Percentiles rank a stretch among this genome's conserved stretches.
These are phyloP conservation scores for Campodea augens DNA, from an alignment of 1,140 invertebrate species.

Conservation along the genomic window DNA sequence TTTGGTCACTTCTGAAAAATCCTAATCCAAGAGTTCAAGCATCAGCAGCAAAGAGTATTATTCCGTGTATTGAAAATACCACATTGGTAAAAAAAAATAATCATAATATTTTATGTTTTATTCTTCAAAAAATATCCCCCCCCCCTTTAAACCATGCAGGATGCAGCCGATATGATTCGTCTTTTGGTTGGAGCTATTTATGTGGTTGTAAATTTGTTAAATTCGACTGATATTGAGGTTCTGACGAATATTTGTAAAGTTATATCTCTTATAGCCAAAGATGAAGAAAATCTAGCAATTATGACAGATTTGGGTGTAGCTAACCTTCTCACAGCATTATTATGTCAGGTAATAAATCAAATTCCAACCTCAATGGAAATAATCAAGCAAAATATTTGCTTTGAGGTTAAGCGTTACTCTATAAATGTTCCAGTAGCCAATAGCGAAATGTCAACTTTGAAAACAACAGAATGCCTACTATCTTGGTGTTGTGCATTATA, in stretches of 20 bases:
- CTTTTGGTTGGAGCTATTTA: conserved; percentile 86
- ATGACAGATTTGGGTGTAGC: conserved; percentile 88
- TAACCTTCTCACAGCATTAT: conserved; percentile 46
- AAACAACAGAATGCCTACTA: too few species aligned
- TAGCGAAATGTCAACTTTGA: not conserved
- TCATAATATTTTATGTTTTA: not conserved
- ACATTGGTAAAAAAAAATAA: conserved; percentile 26
- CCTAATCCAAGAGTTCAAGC: conserved; percentile 57
- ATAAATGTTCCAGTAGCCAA: not conserved
- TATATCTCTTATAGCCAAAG: conserved; percentile 70
- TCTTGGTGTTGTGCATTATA: too few species aligned
- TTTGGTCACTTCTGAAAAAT: conserved; percentile 87
- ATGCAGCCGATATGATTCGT: conserved; percentile 77
- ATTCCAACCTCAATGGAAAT: too few species aligned
- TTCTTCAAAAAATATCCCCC: conserved; percentile 6
- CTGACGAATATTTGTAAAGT: conserved; percentile 71
- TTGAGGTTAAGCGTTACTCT: not conserved
- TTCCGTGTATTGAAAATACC: conserved; percentile 74
- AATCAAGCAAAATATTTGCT: conserved; percentile 3
- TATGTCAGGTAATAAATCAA: too few species aligned
- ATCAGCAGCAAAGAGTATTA: conserved; percentile 73
- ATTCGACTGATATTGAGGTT: conserved; percentile 57
- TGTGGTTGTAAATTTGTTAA: conserved; percentile 64
- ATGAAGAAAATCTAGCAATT: conserved; percentile 81
- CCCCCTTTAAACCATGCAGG: conserved; percentile 26